Conservation (phyloP, 1,140 invertebrate species). For the Drosophila repleta region DNA sequence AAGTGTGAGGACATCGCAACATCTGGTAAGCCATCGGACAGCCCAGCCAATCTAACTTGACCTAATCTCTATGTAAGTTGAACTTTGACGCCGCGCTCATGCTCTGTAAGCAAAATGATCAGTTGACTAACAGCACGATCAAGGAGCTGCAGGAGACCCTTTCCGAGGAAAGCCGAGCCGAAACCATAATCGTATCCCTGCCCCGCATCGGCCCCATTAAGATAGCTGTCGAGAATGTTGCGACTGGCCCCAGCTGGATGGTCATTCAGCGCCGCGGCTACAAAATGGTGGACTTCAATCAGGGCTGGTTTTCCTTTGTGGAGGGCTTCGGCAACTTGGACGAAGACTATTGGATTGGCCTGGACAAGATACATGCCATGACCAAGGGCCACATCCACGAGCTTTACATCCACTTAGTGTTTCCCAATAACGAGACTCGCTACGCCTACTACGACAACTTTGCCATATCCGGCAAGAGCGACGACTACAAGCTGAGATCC, state of each 20-base stretch:
- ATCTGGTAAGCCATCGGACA: not conserved
- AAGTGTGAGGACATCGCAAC: not conserved
- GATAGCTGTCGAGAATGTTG: not conserved
- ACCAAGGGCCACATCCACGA: constrained; percentile 20
- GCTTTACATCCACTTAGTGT: constrained; percentile 27
- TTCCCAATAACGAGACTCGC: constrained; percentile 11
- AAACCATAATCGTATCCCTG: not conserved
- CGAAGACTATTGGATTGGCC: constrained; percentile 30
- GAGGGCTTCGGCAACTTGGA: constrained; percentile 32
- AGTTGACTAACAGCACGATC: not conserved
- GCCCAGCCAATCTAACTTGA: not conserved
- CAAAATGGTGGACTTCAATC: constrained; percentile 14
- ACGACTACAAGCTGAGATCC: constrained; percentile 20
- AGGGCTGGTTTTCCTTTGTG: constrained; percentile 28
- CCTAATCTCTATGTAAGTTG: not conserved
- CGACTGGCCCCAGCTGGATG: constrained; percentile 20
- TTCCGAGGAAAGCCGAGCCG: not conserved
- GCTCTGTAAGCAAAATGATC: constrained; percentile 12
- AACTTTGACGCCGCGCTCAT: constrained; percentile 6
- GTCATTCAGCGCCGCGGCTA: constrained; percentile 33
- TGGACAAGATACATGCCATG: constrained; percentile 30
- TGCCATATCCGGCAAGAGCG: constrained; percentile 14
- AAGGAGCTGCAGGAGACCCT: constrained; percentile 18
- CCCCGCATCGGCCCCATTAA: constrained; percentile 17
- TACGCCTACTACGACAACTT: constrained; percentile 34